Conservation (phyloP, 2,888 invertebrate genomes). For the Tipula unca region DNA sequence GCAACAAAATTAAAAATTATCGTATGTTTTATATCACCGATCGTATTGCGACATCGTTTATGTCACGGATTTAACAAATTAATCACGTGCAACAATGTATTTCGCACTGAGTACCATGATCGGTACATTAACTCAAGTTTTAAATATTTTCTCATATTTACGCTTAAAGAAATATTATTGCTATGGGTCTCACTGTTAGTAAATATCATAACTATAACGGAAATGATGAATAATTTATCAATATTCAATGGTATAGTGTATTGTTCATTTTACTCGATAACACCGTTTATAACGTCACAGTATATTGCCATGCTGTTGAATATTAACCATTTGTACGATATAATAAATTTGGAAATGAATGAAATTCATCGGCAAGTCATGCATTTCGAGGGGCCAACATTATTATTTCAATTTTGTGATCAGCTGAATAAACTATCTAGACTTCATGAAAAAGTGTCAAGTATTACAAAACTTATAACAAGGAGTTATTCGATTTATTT, state of each 20-base stretch:
- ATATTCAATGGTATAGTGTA: background rate
- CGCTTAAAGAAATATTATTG: background rate
- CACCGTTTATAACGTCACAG: background rate
- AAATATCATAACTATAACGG: background rate
- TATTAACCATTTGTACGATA: background rate
- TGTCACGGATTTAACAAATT: background rate
- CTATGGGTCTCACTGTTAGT: background rate
- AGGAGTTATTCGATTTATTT: background rate
- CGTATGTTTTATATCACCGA: background rate
- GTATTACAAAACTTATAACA: background rate
- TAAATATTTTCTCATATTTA: background rate
- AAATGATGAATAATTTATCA: background rate
- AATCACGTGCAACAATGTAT: background rate
- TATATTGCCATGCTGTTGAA: background rate
- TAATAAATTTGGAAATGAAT: background rate
- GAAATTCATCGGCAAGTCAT: background rate
- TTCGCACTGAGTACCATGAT: background rate
- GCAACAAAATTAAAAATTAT: background rate
- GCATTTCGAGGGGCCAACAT: background rate
- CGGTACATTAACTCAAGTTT: background rate
- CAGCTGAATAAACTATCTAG: background rate
- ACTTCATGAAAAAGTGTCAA: background rate
- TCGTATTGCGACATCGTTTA: background rate
- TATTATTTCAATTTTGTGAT: background rate
- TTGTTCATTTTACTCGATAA: background rate